Base-by-base conservation (phyloP, 2,113 vertebrate species). In the Anser brachyrhynchus region DNA sequence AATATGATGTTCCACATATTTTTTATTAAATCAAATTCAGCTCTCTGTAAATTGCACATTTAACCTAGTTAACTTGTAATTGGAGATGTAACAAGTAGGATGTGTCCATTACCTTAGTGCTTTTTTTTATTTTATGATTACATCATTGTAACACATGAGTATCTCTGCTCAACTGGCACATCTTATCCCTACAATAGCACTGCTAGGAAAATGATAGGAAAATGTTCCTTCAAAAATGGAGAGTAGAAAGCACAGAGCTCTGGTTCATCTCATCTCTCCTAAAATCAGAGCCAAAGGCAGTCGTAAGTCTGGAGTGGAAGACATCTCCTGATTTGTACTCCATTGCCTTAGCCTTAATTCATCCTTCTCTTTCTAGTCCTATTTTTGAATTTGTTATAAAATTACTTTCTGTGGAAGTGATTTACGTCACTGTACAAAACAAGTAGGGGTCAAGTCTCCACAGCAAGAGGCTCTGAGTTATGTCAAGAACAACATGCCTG, bases 11-110 rank as follows among this genome's bases (percentile, higher is more conserved):
- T 49, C 54, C n/a, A 76, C 84, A 91, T 76, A 65, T 11, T 86
- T 79, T 65, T 17, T 70, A 89, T 17, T 70, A 91, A 96, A 82
- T 82, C 54, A 73, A 84, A 90, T 89, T 67, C 54, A 65, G n/a
- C 55, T 92, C 37, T 44, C 64, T 76, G 31, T 64, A 80, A 84
- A 72, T 59, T 49, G 64, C 77, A 65, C 26, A 29, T 64, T 83
- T 95, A 84, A 92, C 28, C 44, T 26, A 51, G 25, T 86, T 94
- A 85, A 49, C 62, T 71, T 77, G 78, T 55, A 84, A 80, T 37
- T 58, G 49, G 31, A 92, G 43, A 54, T 57, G 33, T 67, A 79
- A 57, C 69, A 87, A 89, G n/a, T 35, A 22, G 64, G 37, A 80
- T 76, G 29, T 65, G 51, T 64, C 67, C 85, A 76, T 91, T 94